phyloP scores from a whole-genome alignment of 2,797 vertebrate species.

The Halcyon smyrnensis region DNA sequence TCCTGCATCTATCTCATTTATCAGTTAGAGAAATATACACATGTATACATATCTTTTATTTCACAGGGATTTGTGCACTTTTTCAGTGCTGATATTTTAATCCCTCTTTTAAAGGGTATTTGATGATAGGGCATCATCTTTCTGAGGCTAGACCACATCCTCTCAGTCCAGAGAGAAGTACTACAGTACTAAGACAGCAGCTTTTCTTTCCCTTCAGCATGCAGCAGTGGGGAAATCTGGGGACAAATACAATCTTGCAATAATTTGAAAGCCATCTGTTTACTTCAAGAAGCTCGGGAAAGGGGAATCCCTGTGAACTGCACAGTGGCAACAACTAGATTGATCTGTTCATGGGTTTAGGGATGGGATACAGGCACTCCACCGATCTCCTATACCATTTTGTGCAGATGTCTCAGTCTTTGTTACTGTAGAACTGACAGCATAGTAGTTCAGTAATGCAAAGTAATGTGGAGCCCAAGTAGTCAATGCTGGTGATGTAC shows the following conservation, averaged over 20 bases:
- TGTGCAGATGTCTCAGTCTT: background rate
- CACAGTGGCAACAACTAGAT: background rate
- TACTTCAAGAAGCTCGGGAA: background rate
- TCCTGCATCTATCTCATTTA: background rate
- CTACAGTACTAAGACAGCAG: background rate
- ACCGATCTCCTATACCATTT: background rate
- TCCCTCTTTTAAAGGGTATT: background rate
- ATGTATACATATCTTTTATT: background rate
- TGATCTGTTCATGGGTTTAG: background rate
- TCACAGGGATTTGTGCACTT: background rate
- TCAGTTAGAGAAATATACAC: background rate
- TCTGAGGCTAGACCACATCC: background rate
- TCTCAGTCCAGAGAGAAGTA: background rate
- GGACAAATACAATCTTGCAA: background rate
- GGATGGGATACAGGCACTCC: background rate
- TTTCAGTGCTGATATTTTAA: background rate
- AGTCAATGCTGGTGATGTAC: background rate
- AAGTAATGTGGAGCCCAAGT: background rate
- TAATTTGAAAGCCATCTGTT: background rate
- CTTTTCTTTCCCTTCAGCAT: background rate
- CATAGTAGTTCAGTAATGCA: background rate
- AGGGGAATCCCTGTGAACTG: background rate
- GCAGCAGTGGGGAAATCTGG: background rate
- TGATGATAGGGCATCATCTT: background rate
- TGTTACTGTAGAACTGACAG: background rate